Evolutionary conservation across 2,888 invertebrate genomes (phyloP).

Genomic region (Tetragonisca angustula): DNA sequence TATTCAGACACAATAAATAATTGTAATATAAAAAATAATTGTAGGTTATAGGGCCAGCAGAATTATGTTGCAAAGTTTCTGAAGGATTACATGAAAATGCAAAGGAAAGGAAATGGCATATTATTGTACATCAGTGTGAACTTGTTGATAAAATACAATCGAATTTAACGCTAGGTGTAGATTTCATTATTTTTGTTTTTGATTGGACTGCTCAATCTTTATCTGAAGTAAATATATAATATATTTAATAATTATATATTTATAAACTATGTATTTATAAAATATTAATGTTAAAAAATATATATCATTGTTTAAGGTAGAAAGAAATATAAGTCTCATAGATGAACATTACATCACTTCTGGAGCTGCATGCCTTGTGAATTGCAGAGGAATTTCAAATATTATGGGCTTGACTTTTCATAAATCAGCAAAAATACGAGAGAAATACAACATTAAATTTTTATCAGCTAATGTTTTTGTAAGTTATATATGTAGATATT

Average conservation of each 20-base stretch:
- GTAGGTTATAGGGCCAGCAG: conserved; percentile 76
- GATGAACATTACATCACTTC: conserved; percentile 76
- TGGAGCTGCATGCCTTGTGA: conserved; percentile 76
- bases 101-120: conserved; percentile 68
- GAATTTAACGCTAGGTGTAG: conserved; percentile 71
- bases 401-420: conserved; percentile 70
- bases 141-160: conserved; percentile 67
- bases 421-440: conserved; percentile 70
- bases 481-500: conserved; percentile 55
- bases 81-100: conserved; percentile 72
- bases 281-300: conserved; percentile 3
- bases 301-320: conserved; percentile 69
- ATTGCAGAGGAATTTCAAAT: conserved; percentile 73
- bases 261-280: background rate
- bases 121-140: conserved; percentile 79
- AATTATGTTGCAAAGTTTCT: conserved; percentile 75
- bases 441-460: conserved; percentile 77
- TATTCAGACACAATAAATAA: background rate
- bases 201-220: conserved; percentile 74
- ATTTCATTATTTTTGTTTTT: conserved; percentile 79
- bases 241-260: conserved; percentile 1
- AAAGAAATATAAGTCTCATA: conserved; percentile 73
- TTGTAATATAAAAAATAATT: conserved; percentile 23
- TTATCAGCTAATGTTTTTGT: conserved; percentile 77
- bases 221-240: conserved; percentile 70